Base-by-base conservation (phyloP, 1,140 invertebrate genomes). In the Hycleus cichorii region DNA sequence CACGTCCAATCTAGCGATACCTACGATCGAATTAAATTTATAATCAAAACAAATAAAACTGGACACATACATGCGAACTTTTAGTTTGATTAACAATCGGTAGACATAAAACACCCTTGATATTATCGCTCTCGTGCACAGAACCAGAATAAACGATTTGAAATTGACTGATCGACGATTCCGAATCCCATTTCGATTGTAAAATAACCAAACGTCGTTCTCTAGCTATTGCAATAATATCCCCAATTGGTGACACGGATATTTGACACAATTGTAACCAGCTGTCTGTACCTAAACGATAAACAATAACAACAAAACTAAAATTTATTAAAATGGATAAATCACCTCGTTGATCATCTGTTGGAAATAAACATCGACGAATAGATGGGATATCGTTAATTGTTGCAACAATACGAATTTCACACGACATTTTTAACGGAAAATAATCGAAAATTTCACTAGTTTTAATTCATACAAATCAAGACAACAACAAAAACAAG, bases 1-100 rank as follows among this genome's bases (percentile, higher is more conserved):
- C 91, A 95, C 9, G 92, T 95, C 94, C 94, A 97, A 72, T 97
- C 94, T 44, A 88, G 83, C n/a, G 81, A 82, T 67, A 84, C 84
- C 78, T 81, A 59, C 71, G 75, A 57, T 52, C 18, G 18, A 57
- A 60, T 26, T 54, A 51, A 32, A 32, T 39, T 25, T 77, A 78
- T 66, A 78, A 45, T 44, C 39, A 48, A 49, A 46, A 6, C 47
- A 59, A 47, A 49, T 4, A 9, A 39, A 4, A 60, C 50, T 45
- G 65, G 18, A 18, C 18, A 18, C 18, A 18, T 18, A 72, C 43
- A 58, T 73, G 67, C 39, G 73, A 72, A 42, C 69, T 71, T 58
- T 71, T 53, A 61, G 60, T 66, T 56, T 69, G 63, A 49, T 64
- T 60, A n/a, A 72, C 67, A 57, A 80, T 72, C 62, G 80, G 71